phyloP scores from a whole-genome alignment of 2,888 invertebrate genomes.

The Abrostola triplasia region DNA sequence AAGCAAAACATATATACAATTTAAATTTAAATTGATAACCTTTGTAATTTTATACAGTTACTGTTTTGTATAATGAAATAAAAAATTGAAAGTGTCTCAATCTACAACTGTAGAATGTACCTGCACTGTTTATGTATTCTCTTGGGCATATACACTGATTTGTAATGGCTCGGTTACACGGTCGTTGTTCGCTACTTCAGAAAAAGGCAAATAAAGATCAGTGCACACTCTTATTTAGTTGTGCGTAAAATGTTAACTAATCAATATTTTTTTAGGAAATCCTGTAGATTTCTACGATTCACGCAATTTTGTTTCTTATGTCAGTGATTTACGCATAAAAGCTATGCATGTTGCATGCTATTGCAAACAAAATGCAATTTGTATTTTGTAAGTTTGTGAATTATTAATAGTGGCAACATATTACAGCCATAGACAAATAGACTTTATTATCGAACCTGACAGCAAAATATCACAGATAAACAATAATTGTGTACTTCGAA shows the following conservation, averaged over 20 bases:
- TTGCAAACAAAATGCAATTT: no score
- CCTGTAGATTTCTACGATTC: no score
- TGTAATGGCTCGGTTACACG: background rate
- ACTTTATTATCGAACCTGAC: background rate
- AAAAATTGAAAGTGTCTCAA: slow-evolving; percentile 43
- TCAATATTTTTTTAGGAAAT: no score
- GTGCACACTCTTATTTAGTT: no score
- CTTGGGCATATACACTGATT: background rate
- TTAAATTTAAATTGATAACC: background rate
- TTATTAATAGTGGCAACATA: background rate
- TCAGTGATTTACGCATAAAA: no score
- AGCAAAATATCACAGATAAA: background rate
- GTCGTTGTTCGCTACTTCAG: background rate
- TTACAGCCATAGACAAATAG: background rate
- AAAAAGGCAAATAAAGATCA: no score
- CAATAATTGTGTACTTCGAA: no score
- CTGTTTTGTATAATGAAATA: slow-evolving; percentile 8
- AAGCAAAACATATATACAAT: background rate
- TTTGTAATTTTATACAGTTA: background rate
- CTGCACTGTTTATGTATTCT: background rate
- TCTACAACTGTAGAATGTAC: slow-evolving; percentile 32
- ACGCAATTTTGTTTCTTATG: no score
- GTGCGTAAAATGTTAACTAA: no score
- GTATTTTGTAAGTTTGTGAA: no score
- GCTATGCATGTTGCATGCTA: no score